Evolutionary conservation across 2,113 vertebrate genomes (phyloP), one percentile per base, ranked within the genome.

Genomic region (Leucopsar rothschildi): DNA sequence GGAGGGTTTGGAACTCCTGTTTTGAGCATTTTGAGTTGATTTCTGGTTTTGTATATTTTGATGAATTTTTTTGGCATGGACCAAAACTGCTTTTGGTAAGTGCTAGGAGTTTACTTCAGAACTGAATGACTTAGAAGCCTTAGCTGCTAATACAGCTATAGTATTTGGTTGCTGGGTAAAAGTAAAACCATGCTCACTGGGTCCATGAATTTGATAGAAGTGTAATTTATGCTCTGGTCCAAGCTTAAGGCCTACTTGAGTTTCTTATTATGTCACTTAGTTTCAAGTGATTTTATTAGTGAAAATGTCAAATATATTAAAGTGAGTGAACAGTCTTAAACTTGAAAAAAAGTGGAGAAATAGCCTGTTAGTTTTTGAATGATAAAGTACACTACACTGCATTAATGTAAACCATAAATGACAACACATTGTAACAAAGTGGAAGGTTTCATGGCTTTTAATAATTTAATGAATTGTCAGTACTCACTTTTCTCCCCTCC

Each of bases 251-350:
- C 56, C 50, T 90, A 16, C 59, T 78, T 86, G 52, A 75, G 19
- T 81, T 92, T 86, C 55, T 72, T 92, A 69, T 47, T 86, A 13
- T 64, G 88, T 94, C 47, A 53, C 17, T 77, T 80, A 23, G 66
- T 90, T 53, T 85, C 61, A 80, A 85, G 57, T 84, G 59, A 65
- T 92, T 94, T 92, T 91, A 60, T 93, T 90, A 63, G 27, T 60
- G 55, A 71, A 42, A 91, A 77, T 81, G 39, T 92, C 64, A 86
- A 64, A 78, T 90, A 61, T 39, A 42, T 80, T 86, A 22, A 59
- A 90, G 55, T 56, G 44, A 44, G 77, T 64, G 82, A 76, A 19
- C 60, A 68, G n/a, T 70, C 64, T 90, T 82, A 57, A 87, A 82
- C 27, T 59, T 53, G 42, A 72, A 72, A 79, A 50, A 82, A 77